A percentile compares a stretch with the other conserved stretches of the same genome.
These are phyloP conservation scores for Mobula hypostoma DNA, from an alignment of 2,113 vertebrate species.

Conservation along the genomic window DNA sequence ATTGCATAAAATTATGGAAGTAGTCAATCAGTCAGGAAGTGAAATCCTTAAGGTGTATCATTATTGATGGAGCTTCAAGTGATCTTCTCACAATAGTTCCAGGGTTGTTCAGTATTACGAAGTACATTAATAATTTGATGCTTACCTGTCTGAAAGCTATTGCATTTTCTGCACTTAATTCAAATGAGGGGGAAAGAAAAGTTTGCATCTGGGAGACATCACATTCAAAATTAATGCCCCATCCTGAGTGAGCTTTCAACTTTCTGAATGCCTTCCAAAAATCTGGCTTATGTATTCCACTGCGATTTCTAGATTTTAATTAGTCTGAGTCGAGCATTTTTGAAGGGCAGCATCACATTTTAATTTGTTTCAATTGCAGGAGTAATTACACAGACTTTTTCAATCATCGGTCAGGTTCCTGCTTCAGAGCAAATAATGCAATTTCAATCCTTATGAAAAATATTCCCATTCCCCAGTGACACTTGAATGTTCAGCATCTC, in stretches of 20 bases:
- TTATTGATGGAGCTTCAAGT: neutral
- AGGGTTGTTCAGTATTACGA: neutral
- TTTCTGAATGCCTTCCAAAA: neutral
- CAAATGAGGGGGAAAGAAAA: neutral
- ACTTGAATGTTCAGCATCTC: neutral
- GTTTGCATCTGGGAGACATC: neutral
- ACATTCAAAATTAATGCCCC: neutral
- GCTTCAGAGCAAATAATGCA: neutral
- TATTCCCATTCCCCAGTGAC: neutral
- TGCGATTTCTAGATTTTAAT: neutral
- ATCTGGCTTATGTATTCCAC: neutral
- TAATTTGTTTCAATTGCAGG: slow-evolving; percentile 14
- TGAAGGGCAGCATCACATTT: neutral
- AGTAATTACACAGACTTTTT: neutral
- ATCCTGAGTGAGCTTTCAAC: neutral
- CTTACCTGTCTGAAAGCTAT: neutral
- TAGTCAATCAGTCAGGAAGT: neutral
- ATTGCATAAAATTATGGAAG: neutral
- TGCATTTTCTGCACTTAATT: neutral
- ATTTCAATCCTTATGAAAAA: neutral
- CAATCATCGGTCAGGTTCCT: neutral
- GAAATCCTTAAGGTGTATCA: neutral
- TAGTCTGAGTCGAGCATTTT: slow-evolving; percentile 13
- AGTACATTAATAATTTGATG: neutral
- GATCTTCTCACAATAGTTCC: too few relatives aligned